Conservation (phyloP, 2,113 vertebrate species). For the Strix uralensis region DNA sequence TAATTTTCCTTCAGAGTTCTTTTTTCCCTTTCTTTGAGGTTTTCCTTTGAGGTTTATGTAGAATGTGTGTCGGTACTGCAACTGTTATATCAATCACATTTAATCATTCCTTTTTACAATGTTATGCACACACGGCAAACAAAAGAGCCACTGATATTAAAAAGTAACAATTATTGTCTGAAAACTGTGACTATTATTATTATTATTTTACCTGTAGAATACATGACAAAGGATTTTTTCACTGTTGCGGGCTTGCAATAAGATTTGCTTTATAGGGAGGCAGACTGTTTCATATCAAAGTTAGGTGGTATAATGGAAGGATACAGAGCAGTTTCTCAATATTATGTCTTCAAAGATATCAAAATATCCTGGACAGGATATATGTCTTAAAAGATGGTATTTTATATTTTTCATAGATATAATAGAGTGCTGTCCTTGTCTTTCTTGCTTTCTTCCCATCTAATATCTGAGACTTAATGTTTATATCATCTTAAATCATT, state of each 20-base stretch:
- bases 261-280: neutral
- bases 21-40: slow-evolving; percentile 23
- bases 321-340: neutral
- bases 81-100: slow-evolving; percentile 43
- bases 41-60: slow-evolving; percentile 54
- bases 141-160: neutral
- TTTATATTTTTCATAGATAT: neutral
- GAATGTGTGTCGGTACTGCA: neutral
- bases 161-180: neutral
- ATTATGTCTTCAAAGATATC: slow-evolving; percentile 31
- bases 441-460: neutral
- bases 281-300: neutral
- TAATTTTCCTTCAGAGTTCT: slow-evolving; percentile 52
- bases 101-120: slow-evolving; percentile 12
- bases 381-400: neutral
- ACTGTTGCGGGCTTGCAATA: neutral
- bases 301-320: neutral
- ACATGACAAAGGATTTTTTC: neutral
- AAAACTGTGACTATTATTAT: neutral
- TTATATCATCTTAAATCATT: slow-evolving; percentile 63
- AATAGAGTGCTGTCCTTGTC: neutral
- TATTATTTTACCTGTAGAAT: neutral
- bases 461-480: slow-evolving; percentile 22
- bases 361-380: slow-evolving; percentile 5
- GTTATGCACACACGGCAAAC: neutral